Base-by-base conservation (phyloP, 2,888 invertebrate genomes). In the Zaprionus lineosus region DNA sequence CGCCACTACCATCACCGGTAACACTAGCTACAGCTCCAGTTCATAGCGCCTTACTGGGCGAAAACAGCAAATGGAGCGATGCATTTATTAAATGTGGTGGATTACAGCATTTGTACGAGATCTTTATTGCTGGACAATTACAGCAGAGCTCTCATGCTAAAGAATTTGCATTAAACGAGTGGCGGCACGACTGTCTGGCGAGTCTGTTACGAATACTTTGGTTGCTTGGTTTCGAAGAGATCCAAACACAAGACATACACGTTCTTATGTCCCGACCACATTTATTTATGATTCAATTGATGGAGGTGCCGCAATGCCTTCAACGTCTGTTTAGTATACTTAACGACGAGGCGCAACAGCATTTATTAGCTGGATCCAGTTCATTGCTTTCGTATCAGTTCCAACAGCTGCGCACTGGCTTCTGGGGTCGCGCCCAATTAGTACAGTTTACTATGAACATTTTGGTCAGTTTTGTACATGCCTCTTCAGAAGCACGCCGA, bases 111-210 rank as follows among this genome's bases (percentile, higher is more conserved):
- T 91, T 98, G 21, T 97, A 97, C 88, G 96, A 96, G 87, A 97
- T 98, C 70, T 97, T 98, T 90, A 95, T 96, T 93, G 96, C 95
- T 21, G 97, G 95, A 31, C 93, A 93, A 29, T 88, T 96, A 61
- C 96, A 96, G 91, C 93, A 93, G 48, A 93, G 93, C 15, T 94
- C 95, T 46, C 95, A 96, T 70, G 94, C 94, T 76, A 82, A 82
- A 36, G 90, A 89, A 40, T 58, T 86, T 28, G 74, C 84, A 6
- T 68, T 88, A 1, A 90, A 90, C 56, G 96, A 98, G 90, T 98
- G 98, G 98, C 94, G 97, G 50, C 97, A 97, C 88, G 98, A 98
- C 88, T 98, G 97, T 85, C 91, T 98, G 18, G 97, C 97, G 2
- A 94, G 96, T 69, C 90, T 98, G 6, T 88, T 98, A 46, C 95